phyloP scores from a whole-genome alignment of 1,140 invertebrate genomes.

The Aphaenogaster floridana region DNA sequence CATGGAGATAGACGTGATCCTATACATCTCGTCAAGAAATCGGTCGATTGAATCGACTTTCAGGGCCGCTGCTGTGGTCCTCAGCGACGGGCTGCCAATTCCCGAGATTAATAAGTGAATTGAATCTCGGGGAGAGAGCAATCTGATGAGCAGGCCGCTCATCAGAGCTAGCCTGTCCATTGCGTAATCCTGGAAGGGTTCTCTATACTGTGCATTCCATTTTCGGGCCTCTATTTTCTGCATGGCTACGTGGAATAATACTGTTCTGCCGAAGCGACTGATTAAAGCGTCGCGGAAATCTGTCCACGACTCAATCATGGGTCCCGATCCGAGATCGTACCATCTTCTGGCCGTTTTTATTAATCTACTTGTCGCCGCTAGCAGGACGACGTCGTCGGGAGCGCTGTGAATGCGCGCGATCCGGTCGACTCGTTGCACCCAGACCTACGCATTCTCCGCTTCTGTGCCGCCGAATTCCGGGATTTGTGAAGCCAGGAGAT shows the following conservation, averaged over 20 bases:
- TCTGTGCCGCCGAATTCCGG: background rate
- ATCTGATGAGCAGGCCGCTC: background rate
- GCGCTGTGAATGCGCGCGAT: background rate
- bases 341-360: background rate
- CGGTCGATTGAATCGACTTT: background rate
- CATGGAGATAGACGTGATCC: background rate
- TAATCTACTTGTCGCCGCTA: background rate
- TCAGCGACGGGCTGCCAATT: background rate
- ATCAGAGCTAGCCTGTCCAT: background rate
- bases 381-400: background rate
- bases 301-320: background rate
- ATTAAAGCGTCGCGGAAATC: background rate
- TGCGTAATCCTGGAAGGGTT: background rate
- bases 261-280: background rate
- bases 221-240: background rate
- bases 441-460: background rate
- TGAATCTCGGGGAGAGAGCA: background rate
- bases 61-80: background rate
- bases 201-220: background rate
- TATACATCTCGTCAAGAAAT: background rate
- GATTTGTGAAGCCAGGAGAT: background rate
- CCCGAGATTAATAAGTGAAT: background rate
- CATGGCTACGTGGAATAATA: background rate
- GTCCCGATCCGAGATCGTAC: background rate
- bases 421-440: background rate